Evolutionary conservation across 1,140 invertebrate species (phyloP).

Genomic region (Eufriesea mexicana): DNA sequence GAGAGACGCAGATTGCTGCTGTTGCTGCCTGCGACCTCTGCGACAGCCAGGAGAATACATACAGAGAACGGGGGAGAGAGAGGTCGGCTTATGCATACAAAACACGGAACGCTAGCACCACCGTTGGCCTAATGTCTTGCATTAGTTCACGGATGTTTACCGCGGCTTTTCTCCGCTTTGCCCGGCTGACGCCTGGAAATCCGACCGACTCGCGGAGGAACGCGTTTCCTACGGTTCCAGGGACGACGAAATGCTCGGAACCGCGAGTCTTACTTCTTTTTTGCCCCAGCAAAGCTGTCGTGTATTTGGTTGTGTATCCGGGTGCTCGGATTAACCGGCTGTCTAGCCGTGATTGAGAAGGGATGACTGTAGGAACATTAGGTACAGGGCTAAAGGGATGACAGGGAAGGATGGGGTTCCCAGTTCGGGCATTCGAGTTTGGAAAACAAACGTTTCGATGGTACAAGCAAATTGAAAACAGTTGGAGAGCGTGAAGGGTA

Average conservation of each 20-base stretch:
- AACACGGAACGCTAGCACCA: conserved; percentile 28
- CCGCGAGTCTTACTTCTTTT: neutral
- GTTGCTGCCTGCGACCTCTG: neutral
- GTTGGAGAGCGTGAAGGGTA: neutral
- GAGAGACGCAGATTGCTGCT: conserved; percentile 25
- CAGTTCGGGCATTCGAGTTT: neutral
- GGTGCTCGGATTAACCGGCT: neutral
- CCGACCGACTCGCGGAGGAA: neutral
- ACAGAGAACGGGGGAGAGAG: neutral
- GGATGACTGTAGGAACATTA: neutral
- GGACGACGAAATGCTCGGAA: neutral
- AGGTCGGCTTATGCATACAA: conserved; percentile 56
- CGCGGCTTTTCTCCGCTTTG: conserved; percentile 16
- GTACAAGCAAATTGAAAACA: neutral
- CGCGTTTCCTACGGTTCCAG: neutral
- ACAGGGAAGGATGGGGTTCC: neutral
- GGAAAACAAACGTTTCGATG: neutral
- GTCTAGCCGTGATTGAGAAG: neutral
- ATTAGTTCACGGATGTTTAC: conserved; percentile 41
- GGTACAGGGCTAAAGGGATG: no score
- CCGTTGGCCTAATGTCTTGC: conserved; percentile 38
- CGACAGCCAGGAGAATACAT: neutral
- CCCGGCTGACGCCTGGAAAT: neutral
- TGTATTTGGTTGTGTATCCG: neutral
- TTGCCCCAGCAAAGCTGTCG: neutral